Evolutionary conservation across 2,113 vertebrate species (phyloP), one percentile per base, ranked within the genome.

Genomic region (Haliaeetus leucogaster): DNA sequence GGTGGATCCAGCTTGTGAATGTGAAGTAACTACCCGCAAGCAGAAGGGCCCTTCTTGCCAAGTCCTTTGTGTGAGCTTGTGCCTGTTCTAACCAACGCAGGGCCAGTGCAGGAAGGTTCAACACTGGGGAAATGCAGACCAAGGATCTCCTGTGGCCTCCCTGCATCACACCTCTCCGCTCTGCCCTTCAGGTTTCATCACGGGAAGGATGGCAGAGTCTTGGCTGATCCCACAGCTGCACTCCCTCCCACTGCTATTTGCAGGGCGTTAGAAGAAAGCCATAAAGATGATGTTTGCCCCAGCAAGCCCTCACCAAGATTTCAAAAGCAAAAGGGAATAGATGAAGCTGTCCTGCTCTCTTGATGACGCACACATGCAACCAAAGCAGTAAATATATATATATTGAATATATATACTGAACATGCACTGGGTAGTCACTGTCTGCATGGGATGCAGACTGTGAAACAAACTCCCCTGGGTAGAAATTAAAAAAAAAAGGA

Each of bases 111-210:
- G 34, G 34, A 82, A 84, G 14, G 40, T 55, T 82, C 76, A 81
- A 11, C 17, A 56, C 0, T 0, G 2, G 12, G 7, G 16, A 83
- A 65, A 43, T 5, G 62, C 26, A 67, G 36, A 74, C 2, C 0
- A 4, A 55, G n/a, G 34, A 55, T n/a, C 32, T 67, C 26, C 40
- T 0, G 2, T 25, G 61, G 59, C 32, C n/a, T 80, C 29, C 19
- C n/a, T 78, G 27, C 53, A 38, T 32, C 63, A 20, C 36, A 56
- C 4, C 56, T 53, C 5, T 3, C 42, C 13, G 9, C 36, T 68
- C 48, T 80, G 43, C 30, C 58, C 26, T 30, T 27, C n/a, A 40
- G 29, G 8, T 52, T 55, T 82, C 0, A 1, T 22, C 68, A 66
- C 0, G 0, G 10, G 23, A 25, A 48, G n/a, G 34, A 77, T 1